Base-by-base conservation (phyloP, 2,797 vertebrate species). In the Discoglossus pictus region DNA sequence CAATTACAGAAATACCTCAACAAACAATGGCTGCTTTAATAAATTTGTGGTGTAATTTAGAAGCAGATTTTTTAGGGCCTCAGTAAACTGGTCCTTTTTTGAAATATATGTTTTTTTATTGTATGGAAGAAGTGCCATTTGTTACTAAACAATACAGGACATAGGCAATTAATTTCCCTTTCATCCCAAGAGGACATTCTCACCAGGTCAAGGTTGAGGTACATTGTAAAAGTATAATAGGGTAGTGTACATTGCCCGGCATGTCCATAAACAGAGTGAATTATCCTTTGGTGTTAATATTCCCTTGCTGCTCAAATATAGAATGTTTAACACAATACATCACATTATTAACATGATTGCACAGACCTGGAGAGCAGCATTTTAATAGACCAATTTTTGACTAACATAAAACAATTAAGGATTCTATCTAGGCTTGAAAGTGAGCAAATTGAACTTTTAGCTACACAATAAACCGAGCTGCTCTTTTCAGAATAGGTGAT, bases 81-180 rank as follows among this genome's bases (percentile, higher is more conserved):
- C 6, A n/a, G 43, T 23, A 17, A 38, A 38, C 56, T 25, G 23
- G 31, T 61, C 50, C 61, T 11, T 18, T 35, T 43, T 53, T 44
- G 16, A 54, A 64, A 15, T 64, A 54, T 35, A 53, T 16, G 35
- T 34, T 15, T 6, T 20, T 52, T 31, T 35, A 54, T 43, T 31
- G 12, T 63, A 39, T 43, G 36, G 35, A 8, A 43, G 47, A 40
- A 42, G 47, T 7, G 8, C 7, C 23, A 59, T 59, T 59, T 10
- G 9, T 42, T 18, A 39, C 13, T 27, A 25, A 58, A 59, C 65
- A 73, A 17, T 61, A 63, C 64, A 74, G 61, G 74, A 72, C 75
- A 77, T 21, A 76, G 31, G 65, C 73, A 79, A 86, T 80, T 84
- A 80, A 80, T 72, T 84, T 79, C 75, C 46, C 34, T 73, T 65